Percentiles rank a stretch among this genome's conserved stretches.
These are phyloP conservation scores for Montipora sp. DNA, from an alignment of 64 coral and sea anemone genomes.

Conservation along the genomic window DNA sequence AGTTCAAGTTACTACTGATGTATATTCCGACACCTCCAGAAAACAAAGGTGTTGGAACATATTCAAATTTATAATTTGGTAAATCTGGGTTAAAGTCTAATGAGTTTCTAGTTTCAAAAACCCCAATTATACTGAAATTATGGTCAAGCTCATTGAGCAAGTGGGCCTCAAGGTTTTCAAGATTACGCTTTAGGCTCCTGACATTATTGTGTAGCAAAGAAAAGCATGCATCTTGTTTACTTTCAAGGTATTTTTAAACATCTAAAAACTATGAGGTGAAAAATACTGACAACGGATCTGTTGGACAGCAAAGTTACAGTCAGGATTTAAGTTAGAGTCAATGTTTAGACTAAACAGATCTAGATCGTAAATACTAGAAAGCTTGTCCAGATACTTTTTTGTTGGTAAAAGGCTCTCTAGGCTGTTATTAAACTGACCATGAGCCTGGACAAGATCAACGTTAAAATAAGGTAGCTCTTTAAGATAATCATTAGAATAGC, in stretches of 20 bases:
- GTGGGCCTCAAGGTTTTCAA: background rate
- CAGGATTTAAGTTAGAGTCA: slow-evolving; percentile 6
- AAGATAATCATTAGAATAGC: background rate
- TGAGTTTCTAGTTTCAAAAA: background rate
- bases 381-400: background rate
- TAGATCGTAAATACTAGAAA: background rate
- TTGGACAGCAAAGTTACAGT: background rate
- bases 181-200: background rate
- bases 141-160: background rate
- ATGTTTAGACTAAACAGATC: background rate
- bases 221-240: background rate
- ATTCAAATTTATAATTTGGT: background rate
- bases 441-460: background rate
- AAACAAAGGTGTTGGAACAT: background rate
- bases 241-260: slow-evolving; percentile 14
- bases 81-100: background rate
- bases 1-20: background rate
- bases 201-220: background rate
- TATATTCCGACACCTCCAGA: background rate
- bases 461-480: background rate
- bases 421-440: slow-evolving; percentile 6
- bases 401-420: background rate
- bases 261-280: slow-evolving; percentile 30
- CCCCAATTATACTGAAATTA: slow-evolving; percentile 1
- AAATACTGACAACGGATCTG: slow-evolving; percentile 2